phyloP scores from a whole-genome alignment of 1,140 invertebrate species.

The Pseudachorutes palmiensis region DNA sequence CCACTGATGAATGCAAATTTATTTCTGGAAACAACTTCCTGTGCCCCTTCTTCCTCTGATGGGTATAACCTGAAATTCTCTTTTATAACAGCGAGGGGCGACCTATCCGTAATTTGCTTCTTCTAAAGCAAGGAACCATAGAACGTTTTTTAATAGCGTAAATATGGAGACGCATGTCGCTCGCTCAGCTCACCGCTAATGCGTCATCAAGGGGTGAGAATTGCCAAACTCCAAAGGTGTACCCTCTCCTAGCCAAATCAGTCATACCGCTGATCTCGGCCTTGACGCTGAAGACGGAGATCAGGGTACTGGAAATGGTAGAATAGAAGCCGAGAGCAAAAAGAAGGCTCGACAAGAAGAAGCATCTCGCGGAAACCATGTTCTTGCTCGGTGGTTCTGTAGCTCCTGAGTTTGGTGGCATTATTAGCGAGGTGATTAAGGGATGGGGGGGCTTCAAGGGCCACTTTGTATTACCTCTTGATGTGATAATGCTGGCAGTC shows the following conservation, averaged over 20 bases:
- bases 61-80: background rate
- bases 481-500: background rate
- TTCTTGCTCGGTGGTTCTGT: background rate
- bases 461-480: background rate
- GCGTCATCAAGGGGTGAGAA: background rate
- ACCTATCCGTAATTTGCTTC: background rate
- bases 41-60: background rate
- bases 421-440: background rate
- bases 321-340: background rate
- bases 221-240: background rate
- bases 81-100: background rate
- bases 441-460: too few species aligned
- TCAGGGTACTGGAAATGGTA: background rate
- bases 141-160: background rate
- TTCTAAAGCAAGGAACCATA: background rate
- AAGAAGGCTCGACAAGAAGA: background rate
- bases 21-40: background rate
- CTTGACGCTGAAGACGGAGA: background rate
- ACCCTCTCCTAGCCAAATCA: background rate
- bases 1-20: background rate
- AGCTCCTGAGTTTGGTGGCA: background rate
- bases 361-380: background rate
- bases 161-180: background rate
- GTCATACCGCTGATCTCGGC: background rate
- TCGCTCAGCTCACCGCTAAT: background rate